These are phyloP conservation scores for Lycaena phlaeas DNA, from an alignment of 2,888 invertebrate species.

Conservation along the genomic window DNA sequence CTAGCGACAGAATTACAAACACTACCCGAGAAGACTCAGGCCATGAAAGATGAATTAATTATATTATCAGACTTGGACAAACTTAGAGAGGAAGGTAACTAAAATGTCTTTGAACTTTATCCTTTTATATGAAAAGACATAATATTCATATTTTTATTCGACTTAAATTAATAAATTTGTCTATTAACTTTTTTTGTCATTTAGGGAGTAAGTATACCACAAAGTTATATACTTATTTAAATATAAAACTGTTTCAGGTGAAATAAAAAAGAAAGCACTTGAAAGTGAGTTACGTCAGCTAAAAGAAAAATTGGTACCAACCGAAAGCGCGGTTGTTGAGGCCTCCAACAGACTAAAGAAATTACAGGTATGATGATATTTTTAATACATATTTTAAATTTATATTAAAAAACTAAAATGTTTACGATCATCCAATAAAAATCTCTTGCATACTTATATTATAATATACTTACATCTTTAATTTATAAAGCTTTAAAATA, in stretches of 20 bases:
- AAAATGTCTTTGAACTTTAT: too few relatives aligned
- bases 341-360: slow-evolving; percentile 65
- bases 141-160: too few relatives aligned
- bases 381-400: too few relatives aligned
- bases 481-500: too few relatives aligned
- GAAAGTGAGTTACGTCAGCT: slow-evolving; percentile 63
- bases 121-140: too few relatives aligned
- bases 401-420: background rate
- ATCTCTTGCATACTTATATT: background rate
- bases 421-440: background rate
- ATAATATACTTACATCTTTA: too few relatives aligned
- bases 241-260: slow-evolving; percentile 44
- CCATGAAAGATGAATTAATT: slow-evolving; percentile 76
- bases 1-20: slow-evolving; percentile 74
- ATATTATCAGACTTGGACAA: slow-evolving; percentile 75
- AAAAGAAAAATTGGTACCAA: slow-evolving; percentile 55
- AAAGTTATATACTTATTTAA: too few relatives aligned
- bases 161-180: too few relatives aligned
- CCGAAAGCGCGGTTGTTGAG: slow-evolving; percentile 62
- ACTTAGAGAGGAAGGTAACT: slow-evolving; percentile 66
- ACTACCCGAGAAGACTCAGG: slow-evolving; percentile 77
- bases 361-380: slow-evolving; percentile 65
- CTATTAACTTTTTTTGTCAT: too few relatives aligned
- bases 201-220: too few relatives aligned
- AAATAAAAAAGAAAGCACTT: slow-evolving; percentile 67